Evolutionary conservation across 1,140 invertebrate species (phyloP).

Genomic region (Cecropterus lyciades): DNA sequence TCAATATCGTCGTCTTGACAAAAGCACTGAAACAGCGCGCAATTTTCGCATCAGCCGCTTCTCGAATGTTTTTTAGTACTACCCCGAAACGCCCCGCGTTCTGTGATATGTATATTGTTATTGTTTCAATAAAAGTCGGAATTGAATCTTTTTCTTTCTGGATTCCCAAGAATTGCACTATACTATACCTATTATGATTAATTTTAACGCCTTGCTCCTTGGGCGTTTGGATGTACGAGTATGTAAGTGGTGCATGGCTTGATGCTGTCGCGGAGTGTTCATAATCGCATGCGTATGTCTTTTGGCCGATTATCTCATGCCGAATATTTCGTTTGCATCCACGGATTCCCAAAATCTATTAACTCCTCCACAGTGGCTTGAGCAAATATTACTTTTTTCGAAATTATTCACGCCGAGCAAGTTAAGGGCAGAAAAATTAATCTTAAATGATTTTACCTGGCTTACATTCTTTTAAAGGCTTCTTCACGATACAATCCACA

Average conservation of each 20-base stretch:
- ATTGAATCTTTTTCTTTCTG: conserved; percentile 65
- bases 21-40: conserved; percentile 60
- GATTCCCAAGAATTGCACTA: conserved; percentile 61
- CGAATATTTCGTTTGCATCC: conserved; percentile 47
- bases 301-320: conserved; percentile 56
- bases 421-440: conserved; percentile 35
- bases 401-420: conserved; percentile 36
- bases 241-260: conserved; percentile 83
- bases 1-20: conserved; percentile 50
- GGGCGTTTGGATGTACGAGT: conserved; percentile 46
- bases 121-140: conserved; percentile 81
- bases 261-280: conserved; percentile 53
- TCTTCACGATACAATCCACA: conserved; percentile 3
- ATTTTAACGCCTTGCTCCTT: conserved; percentile 49
- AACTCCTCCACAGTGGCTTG: conserved; percentile 10
- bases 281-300: conserved; percentile 71
- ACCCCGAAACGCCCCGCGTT: conserved; percentile 81
- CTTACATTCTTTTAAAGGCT: conserved; percentile 20
- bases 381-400: conserved; percentile 25
- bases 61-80: conserved; percentile 51
- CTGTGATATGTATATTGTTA: conserved; percentile 84
- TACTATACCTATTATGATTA: conserved; percentile 37
- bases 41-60: conserved; percentile 52
- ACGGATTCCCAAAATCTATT: conserved; percentile 32
- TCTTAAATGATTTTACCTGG: conserved; percentile 16